Evolutionary conservation across 2,797 vertebrate genomes (phyloP).

Genomic region (Hirundo rustica): DNA sequence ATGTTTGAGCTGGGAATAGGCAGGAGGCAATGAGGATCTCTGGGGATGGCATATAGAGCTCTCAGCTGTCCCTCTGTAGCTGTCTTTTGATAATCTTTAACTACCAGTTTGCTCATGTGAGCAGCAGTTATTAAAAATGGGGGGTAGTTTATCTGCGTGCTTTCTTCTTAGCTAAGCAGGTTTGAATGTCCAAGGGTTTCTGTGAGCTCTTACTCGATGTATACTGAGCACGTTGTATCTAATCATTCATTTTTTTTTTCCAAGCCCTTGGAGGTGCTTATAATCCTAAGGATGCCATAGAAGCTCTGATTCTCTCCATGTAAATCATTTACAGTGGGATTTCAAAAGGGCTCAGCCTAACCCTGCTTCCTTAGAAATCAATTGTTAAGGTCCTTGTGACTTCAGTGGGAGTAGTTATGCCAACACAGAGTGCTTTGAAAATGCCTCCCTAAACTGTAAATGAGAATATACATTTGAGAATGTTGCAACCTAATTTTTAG

Average conservation of each 20-base stretch:
- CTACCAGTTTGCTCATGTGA: not conserved
- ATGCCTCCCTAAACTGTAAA: slow-evolving; percentile 60
- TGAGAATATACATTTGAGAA: slow-evolving; percentile 66
- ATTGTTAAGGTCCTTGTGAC: slow-evolving; percentile 24
- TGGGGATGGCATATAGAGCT: not conserved
- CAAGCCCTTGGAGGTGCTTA: slow-evolving; percentile 10
- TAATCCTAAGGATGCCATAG: not conserved
- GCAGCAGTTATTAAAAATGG: not conserved
- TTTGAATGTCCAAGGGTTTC: slow-evolving; percentile 8
- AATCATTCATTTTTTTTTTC: not conserved
- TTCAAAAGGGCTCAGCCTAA: slow-evolving; percentile 21
- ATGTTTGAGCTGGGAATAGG: not conserved
- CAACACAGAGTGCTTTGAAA: slow-evolving; percentile 39
- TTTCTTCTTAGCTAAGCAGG: not conserved
- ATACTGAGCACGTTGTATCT: not conserved
- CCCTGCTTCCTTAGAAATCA: slow-evolving; percentile 39
- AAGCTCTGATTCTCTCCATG: not conserved
- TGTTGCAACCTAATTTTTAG: slow-evolving; percentile 66
- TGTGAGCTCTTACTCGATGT: not conserved
- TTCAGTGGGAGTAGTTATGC: slow-evolving; percentile 14
- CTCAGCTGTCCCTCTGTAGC: not conserved
- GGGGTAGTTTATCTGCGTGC: not conserved
- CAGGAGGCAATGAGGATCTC: not conserved
- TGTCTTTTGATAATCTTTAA: not conserved
- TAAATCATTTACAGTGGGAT: slow-evolving; percentile 26